Conservation (phyloP, 1,140 invertebrate species). For the Zaprionus ornatus region DNA sequence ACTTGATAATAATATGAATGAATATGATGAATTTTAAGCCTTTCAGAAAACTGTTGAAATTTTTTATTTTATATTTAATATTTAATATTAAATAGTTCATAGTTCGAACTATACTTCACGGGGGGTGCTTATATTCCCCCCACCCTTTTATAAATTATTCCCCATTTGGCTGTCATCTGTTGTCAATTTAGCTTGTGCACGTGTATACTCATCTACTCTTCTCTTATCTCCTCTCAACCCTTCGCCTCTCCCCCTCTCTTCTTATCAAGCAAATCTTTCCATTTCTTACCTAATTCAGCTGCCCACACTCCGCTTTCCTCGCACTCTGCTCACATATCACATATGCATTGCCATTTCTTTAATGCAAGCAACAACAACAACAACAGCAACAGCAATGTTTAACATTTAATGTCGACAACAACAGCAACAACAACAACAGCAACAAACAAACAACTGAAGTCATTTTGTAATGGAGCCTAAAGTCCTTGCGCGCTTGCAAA, state of each 20-base stretch:
- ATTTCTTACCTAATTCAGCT: neutral
- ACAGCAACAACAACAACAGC: conserved; percentile 23
- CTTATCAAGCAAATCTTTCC: neutral
- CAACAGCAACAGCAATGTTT: conserved; percentile 19
- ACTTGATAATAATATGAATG: no score
- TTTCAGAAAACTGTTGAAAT: no score
- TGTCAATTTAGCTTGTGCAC: no score
- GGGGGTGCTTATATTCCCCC: no score
- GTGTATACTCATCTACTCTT: neutral
- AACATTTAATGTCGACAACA: conserved; percentile 58
- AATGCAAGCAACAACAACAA: conserved; percentile 16
- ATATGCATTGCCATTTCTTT: conserved; percentile 33
- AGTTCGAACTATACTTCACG: no score
- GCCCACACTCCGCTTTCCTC: no score
- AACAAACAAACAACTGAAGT: conserved; percentile 17
- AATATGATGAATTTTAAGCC: no score
- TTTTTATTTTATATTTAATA: no score
- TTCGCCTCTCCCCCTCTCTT: no score
- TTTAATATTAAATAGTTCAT: no score
- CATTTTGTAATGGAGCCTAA: conserved; percentile 30
- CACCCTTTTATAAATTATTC: no score
- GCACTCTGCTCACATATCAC: conserved; percentile 9
- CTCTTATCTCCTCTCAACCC: neutral
- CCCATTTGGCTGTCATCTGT: no score
- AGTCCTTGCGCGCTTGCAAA: conserved; percentile 28